A percentile compares a stretch with the other conserved stretches of the same genome.
Evolutionary conservation across 2,888 invertebrate species (phyloP).

Genomic region (Pteria penguin): DNA sequence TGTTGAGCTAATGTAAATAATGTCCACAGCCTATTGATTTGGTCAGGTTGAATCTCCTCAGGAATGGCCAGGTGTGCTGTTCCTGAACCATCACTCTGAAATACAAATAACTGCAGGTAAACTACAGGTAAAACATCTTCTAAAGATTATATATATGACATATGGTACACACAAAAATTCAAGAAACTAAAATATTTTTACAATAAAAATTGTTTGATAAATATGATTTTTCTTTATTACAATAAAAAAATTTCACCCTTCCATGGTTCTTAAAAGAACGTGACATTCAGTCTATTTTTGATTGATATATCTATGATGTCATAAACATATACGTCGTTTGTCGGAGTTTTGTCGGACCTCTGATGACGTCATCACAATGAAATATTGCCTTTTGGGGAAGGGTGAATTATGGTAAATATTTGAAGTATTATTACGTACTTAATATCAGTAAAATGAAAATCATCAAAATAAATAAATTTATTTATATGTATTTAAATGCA

Average conservation of each 20-base stretch:
- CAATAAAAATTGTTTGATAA: neutral
- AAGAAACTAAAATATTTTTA: neutral
- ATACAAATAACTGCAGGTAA: constrained; percentile 3
- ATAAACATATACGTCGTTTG: too few relatives aligned
- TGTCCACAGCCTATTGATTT: constrained; percentile 80
- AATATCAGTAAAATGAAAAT: too few relatives aligned
- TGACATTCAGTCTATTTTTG: too few relatives aligned
- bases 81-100: constrained; percentile 63
- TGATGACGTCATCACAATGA: too few relatives aligned
- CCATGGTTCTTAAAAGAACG: too few relatives aligned
- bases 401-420: too few relatives aligned
- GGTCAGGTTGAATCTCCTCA: constrained; percentile 77
- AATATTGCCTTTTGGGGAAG: too few relatives aligned
- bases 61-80: constrained; percentile 71
- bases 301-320: too few relatives aligned
- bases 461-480: too few relatives aligned
- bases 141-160: neutral
- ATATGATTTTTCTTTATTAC: neutral
- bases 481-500: too few relatives aligned
- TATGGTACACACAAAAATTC: neutral
- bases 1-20: constrained; percentile 92
- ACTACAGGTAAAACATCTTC: neutral
- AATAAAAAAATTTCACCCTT: neutral
- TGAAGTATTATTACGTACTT: too few relatives aligned
- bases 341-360: too few relatives aligned